These are phyloP conservation scores for Machimus rusticus DNA, from an alignment of 2,888 invertebrate genomes.

Conservation along the genomic window DNA sequence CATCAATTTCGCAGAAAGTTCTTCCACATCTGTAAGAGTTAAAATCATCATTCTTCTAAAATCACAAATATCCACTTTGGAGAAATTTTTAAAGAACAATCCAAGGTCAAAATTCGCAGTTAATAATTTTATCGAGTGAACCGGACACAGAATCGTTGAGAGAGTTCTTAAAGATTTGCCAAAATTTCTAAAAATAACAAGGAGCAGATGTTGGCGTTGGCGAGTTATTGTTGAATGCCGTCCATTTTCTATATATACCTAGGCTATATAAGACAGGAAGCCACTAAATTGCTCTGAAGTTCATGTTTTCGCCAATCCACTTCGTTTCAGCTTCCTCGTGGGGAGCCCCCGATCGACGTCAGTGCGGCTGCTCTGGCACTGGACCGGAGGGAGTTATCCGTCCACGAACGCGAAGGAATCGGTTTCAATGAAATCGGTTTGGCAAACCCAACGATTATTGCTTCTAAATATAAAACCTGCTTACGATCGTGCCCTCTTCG, in stretches of 20 bases:
- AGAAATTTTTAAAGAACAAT: not conserved
- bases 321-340: not conserved
- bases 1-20: slow-evolving; percentile 63
- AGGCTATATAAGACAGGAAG: not conserved
- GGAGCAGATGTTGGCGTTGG: not conserved
- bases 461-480: slow-evolving; percentile 26
- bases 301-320: not conserved
- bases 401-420: not conserved
- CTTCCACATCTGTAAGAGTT: slow-evolving; percentile 61
- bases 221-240: not conserved
- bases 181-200: not conserved
- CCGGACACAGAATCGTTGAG: not conserved
- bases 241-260: not conserved
- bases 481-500: not conserved
- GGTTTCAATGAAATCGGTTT: slow-evolving; percentile 21
- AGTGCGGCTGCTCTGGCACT: not conserved
- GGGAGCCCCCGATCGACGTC: not conserved
- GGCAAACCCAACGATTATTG: slow-evolving; percentile 21
- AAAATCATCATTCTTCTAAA: slow-evolving; percentile 22
- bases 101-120: not conserved
- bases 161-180: not conserved
- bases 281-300: not conserved
- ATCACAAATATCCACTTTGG: not conserved
- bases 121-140: not conserved
- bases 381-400: not conserved